Conservation (phyloP, 2,113 vertebrate genomes). For the Tichodroma muraria region DNA sequence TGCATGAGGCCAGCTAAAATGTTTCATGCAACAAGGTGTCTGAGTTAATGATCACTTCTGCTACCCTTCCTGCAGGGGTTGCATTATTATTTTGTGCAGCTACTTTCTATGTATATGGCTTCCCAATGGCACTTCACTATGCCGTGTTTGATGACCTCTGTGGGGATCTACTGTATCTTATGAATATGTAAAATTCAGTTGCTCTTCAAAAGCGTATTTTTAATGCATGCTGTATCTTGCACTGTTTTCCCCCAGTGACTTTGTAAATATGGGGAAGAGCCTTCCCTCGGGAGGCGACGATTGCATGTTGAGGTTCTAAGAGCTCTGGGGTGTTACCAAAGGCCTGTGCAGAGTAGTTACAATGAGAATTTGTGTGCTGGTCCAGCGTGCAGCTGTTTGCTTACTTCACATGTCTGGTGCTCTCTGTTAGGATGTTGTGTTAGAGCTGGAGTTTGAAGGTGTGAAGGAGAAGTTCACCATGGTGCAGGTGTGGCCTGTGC, state of each 20-base stretch:
- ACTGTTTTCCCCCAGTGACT: not conserved
- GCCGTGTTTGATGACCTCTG: not conserved
- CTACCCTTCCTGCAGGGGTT: not conserved
- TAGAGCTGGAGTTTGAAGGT: constrained; percentile 95
- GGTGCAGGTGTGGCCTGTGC: constrained; percentile 97
- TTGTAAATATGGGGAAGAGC: not conserved
- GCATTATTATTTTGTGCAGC: not conserved
- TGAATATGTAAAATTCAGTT: not conserved
- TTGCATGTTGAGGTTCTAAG: not conserved
- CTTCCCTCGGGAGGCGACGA: accelerated
- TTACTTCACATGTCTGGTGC: not conserved
- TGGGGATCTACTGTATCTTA: not conserved
- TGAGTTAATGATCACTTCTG: not conserved
- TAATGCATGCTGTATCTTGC: not conserved
- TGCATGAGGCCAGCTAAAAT: not conserved
- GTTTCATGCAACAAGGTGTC: not conserved
- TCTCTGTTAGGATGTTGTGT: constrained; percentile 84
- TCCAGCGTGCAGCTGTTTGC: not conserved
- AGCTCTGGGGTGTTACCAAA: not conserved
- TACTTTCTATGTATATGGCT: not conserved
- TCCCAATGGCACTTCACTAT: not conserved
- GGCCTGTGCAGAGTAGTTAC: not conserved
- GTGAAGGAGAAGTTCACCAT: constrained; percentile 95
- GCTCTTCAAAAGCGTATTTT: not conserved
- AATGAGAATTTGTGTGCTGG: not conserved